Evolutionary conservation across 2,113 vertebrate species (phyloP).

Genomic region (Dasyurus viverrinus): DNA sequence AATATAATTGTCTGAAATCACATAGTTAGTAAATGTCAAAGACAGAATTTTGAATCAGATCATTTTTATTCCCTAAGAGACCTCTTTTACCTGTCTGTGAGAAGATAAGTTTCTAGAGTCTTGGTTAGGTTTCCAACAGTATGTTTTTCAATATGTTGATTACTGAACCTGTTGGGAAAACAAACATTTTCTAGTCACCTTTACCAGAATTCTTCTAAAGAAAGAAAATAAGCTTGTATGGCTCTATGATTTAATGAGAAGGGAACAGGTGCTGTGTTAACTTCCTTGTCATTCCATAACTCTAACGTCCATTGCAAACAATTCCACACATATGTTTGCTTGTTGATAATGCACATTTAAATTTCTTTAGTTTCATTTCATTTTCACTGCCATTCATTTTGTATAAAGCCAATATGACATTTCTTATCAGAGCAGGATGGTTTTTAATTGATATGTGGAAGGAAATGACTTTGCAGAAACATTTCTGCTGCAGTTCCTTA

Average conservation of each 20-base stretch:
- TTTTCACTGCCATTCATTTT: slow-evolving; percentile 26
- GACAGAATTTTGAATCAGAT: background rate
- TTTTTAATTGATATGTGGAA: slow-evolving; percentile 36
- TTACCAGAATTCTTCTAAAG: background rate
- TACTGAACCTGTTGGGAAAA: slow-evolving; percentile 48
- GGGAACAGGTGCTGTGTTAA: background rate
- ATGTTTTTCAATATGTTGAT: slow-evolving; percentile 69
- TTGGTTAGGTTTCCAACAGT: slow-evolving; percentile 45
- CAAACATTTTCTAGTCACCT: slow-evolving; percentile 60
- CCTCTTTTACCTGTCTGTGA: slow-evolving; percentile 9
- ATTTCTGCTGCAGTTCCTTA: background rate
- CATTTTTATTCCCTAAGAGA: background rate
- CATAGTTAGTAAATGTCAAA: background rate
- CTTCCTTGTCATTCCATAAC: slow-evolving; percentile 45
- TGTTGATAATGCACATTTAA: slow-evolving; percentile 48
- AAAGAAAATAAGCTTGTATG: slow-evolving; percentile 33
- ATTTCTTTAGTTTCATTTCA: slow-evolving; percentile 31
- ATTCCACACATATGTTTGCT: slow-evolving; percentile 4
- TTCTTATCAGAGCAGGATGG: slow-evolving; percentile 13
- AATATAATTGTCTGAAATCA: background rate
- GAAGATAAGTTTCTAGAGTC: slow-evolving; percentile 56
- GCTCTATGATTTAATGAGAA: slow-evolving; percentile 53
- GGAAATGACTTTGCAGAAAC: background rate
- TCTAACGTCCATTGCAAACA: slow-evolving; percentile 31
- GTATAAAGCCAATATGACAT: background rate